Evolutionary conservation across 2,888 invertebrate genomes (phyloP).

Genomic region (Tryphoninae sp.): DNA sequence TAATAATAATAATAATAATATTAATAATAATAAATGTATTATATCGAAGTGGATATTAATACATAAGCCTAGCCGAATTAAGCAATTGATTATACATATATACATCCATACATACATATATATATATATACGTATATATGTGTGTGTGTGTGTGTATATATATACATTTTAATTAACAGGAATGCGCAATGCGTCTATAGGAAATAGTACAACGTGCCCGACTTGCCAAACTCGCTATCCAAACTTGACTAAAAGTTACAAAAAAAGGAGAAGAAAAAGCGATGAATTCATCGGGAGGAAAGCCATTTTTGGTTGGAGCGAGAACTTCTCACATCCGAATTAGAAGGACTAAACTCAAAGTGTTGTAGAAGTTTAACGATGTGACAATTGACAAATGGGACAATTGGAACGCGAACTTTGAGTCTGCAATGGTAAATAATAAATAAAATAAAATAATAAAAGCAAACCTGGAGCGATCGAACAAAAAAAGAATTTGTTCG

Average conservation of each 20-base stretch:
- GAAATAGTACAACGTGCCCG: conserved; percentile 78
- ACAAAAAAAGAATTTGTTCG: conserved; percentile 11
- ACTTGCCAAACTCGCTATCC: conserved; percentile 80
- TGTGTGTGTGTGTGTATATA: not conserved
- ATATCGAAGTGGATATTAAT: conserved; percentile 69
- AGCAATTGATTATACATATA: conserved; percentile 53
- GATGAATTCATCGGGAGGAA: conserved; percentile 7
- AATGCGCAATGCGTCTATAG: conserved; percentile 63
- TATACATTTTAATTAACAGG: conserved; percentile 54
- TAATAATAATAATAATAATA: conserved; percentile 23
- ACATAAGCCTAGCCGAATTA: conserved; percentile 57
- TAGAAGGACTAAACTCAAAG: conserved; percentile 67
- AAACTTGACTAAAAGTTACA: conserved; percentile 49
- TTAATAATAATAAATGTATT: conserved; percentile 68
- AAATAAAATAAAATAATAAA: conserved; percentile 20
- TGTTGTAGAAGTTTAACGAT: conserved; percentile 47
- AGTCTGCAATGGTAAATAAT: conserved; percentile 39
- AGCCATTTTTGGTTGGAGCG: conserved; percentile 62
- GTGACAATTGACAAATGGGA: conserved; percentile 31
- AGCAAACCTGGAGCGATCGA: conserved; percentile 8
- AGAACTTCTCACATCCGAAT: conserved; percentile 81
- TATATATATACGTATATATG: too few relatives aligned
- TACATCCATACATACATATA: conserved; percentile 8
- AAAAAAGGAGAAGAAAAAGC: conserved; percentile 11
- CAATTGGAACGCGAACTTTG: conserved; percentile 40